Conservation (phyloP, 2,888 invertebrate species). For the Monochamus alternatus region DNA sequence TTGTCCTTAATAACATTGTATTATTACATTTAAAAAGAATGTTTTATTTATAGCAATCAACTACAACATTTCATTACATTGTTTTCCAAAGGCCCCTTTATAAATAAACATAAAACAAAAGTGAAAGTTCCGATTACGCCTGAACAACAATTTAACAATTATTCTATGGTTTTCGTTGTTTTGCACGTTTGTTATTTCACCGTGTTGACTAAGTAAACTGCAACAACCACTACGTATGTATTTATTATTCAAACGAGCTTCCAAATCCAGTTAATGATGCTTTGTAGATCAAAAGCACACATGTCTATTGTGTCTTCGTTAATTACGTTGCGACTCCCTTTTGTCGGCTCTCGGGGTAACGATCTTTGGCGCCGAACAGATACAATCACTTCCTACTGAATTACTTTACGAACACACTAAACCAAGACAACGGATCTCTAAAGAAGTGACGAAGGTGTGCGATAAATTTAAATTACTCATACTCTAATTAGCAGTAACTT, state of each 20-base stretch:
- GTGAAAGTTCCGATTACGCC: too few relatives aligned
- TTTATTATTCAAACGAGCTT: background rate
- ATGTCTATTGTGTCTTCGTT: constrained; percentile 5
- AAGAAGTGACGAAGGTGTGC: too few relatives aligned
- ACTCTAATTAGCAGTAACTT: too few relatives aligned
- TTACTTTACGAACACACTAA: background rate
- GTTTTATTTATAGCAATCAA: too few relatives aligned
- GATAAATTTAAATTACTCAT: too few relatives aligned
- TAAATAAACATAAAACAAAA: too few relatives aligned
- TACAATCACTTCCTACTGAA: constrained; percentile 1
- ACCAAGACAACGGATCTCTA: too few relatives aligned
- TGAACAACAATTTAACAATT: too few relatives aligned
- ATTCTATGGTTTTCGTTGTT: background rate
- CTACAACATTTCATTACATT: too few relatives aligned
- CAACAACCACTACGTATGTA: background rate
- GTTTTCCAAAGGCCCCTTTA: too few relatives aligned
- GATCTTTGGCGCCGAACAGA: background rate
- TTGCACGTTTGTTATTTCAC: background rate
- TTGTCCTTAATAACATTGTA: too few relatives aligned
- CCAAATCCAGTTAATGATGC: constrained; percentile 7
- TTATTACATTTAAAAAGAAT: too few relatives aligned
- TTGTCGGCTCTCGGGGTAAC: constrained; percentile 2
- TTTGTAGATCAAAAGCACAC: constrained; percentile 8
- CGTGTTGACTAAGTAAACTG: background rate
- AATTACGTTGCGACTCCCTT: constrained; percentile 6